These are phyloP conservation scores for Hydractinia symbiolongicarpus DNA, from an alignment of 30 jellyfish, hydroid and myxozoan species.

Conservation along the genomic window DNA sequence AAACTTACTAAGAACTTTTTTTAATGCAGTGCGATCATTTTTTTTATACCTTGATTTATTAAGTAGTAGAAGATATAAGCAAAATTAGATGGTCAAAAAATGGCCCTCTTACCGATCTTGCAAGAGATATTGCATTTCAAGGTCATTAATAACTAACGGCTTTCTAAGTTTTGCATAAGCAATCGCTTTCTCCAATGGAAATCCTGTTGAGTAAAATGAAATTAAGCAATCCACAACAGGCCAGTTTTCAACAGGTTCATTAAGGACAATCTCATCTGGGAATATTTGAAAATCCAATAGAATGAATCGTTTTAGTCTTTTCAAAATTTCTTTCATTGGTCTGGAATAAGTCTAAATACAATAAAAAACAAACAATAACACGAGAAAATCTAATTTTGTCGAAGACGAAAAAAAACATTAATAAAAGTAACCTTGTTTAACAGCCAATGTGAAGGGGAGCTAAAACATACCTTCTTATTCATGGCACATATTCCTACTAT, in stretches of 20 bases:
- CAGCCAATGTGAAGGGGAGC: background rate
- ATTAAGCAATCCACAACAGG: slow-evolving; percentile 94
- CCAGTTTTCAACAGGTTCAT: slow-evolving; percentile 96
- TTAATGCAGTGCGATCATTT: no score
- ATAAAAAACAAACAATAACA: background rate
- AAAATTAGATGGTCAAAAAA: background rate
- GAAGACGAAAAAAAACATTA: background rate
- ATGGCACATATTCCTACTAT: slow-evolving; percentile 95
- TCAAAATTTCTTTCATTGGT: slow-evolving; percentile 96
- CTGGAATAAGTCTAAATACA: slow-evolving; percentile 70
- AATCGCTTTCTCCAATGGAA: slow-evolving; percentile 88
- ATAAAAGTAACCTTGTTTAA: background rate
- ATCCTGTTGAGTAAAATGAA: slow-evolving; percentile 94
- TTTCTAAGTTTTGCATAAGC: slow-evolving; percentile 82
- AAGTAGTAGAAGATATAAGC: no score
- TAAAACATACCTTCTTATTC: slow-evolving; percentile 81
- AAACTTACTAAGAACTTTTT: no score
- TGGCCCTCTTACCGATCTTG: slow-evolving; percentile 65
- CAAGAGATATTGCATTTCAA: slow-evolving; percentile 74
- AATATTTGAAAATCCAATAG: slow-evolving; percentile 75
- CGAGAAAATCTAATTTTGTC: background rate
- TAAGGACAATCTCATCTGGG: slow-evolving; percentile 86
- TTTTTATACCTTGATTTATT: no score
- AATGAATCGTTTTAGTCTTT: slow-evolving; percentile 57
- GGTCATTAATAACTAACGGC: slow-evolving; percentile 84